These are phyloP conservation scores for Carassius carassius DNA, from an alignment of 2,113 vertebrate genomes.

Conservation along the genomic window DNA sequence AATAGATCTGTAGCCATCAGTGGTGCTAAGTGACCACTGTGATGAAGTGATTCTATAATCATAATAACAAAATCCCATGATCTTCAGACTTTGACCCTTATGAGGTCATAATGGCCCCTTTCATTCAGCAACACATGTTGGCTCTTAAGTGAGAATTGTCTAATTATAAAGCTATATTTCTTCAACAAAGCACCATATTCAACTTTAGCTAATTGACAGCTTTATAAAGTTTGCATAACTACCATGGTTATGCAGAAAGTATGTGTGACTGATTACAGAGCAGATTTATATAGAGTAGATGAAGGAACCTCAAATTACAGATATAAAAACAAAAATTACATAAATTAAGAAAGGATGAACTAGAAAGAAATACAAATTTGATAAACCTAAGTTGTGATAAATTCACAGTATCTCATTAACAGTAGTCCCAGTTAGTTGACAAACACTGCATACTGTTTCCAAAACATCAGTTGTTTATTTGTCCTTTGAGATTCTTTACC, in stretches of 20 bases:
- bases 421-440: not conserved
- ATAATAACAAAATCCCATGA: constrained; percentile 92
- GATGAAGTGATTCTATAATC: constrained; percentile 95
- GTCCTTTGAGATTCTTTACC: too few relatives aligned
- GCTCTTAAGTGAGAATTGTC: constrained; percentile 67
- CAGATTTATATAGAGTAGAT: not conserved
- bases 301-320: not conserved
- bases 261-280: constrained; percentile 53
- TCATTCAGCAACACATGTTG: constrained; percentile 81
- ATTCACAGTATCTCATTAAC: not conserved
- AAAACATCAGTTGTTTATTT: not conserved
- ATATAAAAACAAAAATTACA: not conserved
- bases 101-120: constrained; percentile 91
- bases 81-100: constrained; percentile 93
- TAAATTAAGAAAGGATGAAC: not conserved
- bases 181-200: constrained; percentile 92
- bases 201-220: constrained; percentile 88
- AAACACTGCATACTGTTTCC: not conserved
- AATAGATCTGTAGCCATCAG: constrained; percentile 56
- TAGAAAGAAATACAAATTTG: not conserved
- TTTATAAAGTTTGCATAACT: constrained; percentile 82
- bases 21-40: constrained; percentile 75
- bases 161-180: constrained; percentile 86
- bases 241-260: constrained; percentile 74
- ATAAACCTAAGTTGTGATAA: not conserved